Evolutionary conservation across 1,140 invertebrate species (phyloP).

Genomic region (Anagrus nilaparvatae): DNA sequence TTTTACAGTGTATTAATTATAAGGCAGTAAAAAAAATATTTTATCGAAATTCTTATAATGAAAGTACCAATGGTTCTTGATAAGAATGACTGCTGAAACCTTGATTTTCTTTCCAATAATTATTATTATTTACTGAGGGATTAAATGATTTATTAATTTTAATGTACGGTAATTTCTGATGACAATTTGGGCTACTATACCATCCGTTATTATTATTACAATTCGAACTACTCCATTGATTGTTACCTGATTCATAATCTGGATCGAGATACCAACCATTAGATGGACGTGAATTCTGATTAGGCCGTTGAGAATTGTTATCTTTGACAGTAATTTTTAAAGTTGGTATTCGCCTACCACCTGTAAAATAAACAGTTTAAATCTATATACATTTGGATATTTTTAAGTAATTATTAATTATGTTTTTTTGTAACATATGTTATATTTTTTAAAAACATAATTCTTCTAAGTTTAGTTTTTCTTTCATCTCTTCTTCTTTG

Average conservation of each 20-base stretch:
- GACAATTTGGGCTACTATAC: slow-evolving; percentile 11
- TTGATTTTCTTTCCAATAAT: too few species aligned
- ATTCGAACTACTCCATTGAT: neutral
- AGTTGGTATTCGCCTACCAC: neutral
- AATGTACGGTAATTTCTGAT: too few species aligned
- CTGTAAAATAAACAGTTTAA: too few species aligned
- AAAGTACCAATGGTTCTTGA: too few species aligned
- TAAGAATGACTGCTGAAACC: too few species aligned
- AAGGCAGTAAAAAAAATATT: too few species aligned
- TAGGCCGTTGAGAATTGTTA: neutral
- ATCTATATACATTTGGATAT: too few species aligned
- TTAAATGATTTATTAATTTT: too few species aligned
- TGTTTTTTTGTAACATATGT: neutral
- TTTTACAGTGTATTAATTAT: too few species aligned
- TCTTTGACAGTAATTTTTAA: slow-evolving; percentile 6
- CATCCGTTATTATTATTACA: slow-evolving; percentile 7
- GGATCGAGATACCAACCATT: slow-evolving; percentile 6
- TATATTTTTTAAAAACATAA: neutral
- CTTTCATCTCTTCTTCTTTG: too few species aligned
- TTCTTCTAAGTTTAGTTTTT: neutral
- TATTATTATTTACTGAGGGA: too few species aligned
- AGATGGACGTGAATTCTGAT: neutral
- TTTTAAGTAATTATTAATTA: slow-evolving; percentile 8
- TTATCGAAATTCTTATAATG: too few species aligned
- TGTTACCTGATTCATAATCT: neutral